Percentiles rank a stretch among this genome's conserved stretches.
Evolutionary conservation across 2,888 invertebrate genomes (phyloP).

Genomic region (Agonum fuliginosum): DNA sequence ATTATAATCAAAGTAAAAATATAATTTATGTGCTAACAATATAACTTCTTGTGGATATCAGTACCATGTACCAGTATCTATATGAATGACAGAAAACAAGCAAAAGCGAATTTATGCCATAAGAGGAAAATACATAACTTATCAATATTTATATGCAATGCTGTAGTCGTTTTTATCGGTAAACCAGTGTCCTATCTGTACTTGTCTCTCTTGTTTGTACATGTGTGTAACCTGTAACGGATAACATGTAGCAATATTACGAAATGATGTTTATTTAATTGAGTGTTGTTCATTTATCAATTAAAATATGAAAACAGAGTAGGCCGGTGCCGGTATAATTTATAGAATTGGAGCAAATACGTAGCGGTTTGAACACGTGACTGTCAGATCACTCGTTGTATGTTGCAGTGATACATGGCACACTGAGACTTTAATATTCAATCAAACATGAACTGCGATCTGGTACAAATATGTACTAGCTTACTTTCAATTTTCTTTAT

Average conservation of each 20-base stretch:
- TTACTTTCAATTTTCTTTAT: no score
- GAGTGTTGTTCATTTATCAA: constrained; percentile 50
- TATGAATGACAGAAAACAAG: constrained; percentile 14
- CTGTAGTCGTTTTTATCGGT: constrained; percentile 11
- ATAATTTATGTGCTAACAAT: background rate
- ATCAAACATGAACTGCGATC: no score
- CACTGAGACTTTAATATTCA: background rate
- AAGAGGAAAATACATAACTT: constrained; percentile 4
- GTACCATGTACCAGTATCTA: background rate
- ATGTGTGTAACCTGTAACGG: constrained; percentile 1
- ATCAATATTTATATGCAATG: background rate
- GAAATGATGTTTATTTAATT: constrained; percentile 45
- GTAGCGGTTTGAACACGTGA: constrained; percentile 33
- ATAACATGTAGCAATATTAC: constrained; percentile 9
- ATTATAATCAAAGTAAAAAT: background rate
- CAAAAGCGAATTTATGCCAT: background rate
- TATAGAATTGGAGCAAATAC: constrained; percentile 56
- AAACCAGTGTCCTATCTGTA: background rate
- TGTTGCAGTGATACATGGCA: constrained; percentile 9
- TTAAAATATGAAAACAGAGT: constrained; percentile 57
- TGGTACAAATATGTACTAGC: no score
- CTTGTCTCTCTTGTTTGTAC: no score
- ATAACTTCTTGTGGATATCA: background rate
- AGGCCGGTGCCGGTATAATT: constrained; percentile 56
- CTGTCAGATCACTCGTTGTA: background rate